Base-by-base conservation (phyloP, 2,797 vertebrate species). In the Sylvilagus floridanus region DNA sequence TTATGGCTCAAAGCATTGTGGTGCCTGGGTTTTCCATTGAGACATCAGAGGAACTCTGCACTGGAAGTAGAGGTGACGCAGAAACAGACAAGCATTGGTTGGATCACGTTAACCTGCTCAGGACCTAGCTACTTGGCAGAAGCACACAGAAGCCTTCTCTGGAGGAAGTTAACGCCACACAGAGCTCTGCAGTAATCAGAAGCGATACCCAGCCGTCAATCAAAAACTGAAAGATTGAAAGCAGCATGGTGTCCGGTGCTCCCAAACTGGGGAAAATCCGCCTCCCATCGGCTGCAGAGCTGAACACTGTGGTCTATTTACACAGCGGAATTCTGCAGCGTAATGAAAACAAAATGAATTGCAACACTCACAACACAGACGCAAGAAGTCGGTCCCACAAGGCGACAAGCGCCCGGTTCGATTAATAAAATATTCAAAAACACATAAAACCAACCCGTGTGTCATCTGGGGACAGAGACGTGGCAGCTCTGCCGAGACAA, bases 371-470 rank as follows among this genome's bases (percentile, higher is more conserved):
- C 28, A 54, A n/a, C 69, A 54, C 47, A 21, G 63, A 75, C 57
- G 90, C 85, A 94, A 57, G 42, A 76, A 26, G n/a, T 26, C 5
- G 50, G 68, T 68, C 24, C 63, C 52, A n/a, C 66, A 50, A 91
- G 60, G 86, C 89, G 32, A 54, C 22, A 22, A 7, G 57, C 3
- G 50, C 66, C 63, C 42, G 65, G 79, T 77, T 86, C 42, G 60
- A 52, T 47, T 83, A 75, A 90, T 77, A 92, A 94, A 91, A 79
- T 78, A 82, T 66, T 76, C 19, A 75, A 62, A 89, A 87, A 72
- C 13, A 26, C 37, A 62, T 84, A 50, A 90, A 91, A 83, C 89
- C 79, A 78, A 96, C 60, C 19, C 60, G 50, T 62, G 32, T 47
- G 17, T 47, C 68, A 94, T 63, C 68, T 69, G 35, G 28, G 87